These are phyloP conservation scores for Gnathonemus longibarbis DNA, from an alignment of 2,113 vertebrate genomes.

Conservation along the genomic window DNA sequence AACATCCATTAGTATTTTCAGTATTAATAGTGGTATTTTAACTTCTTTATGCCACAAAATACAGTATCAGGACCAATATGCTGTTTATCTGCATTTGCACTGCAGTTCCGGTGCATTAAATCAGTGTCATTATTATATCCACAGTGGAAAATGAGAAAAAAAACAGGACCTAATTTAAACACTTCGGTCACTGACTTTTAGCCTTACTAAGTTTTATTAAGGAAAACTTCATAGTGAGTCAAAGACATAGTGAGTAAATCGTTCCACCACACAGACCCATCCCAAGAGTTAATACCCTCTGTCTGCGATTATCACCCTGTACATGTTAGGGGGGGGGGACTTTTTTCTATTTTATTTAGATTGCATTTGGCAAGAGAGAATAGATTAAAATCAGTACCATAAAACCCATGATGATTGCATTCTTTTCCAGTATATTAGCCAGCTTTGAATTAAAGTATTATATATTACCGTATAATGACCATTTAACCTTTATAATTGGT, in stretches of 20 bases:
- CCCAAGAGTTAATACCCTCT: background rate
- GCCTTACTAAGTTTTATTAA: background rate
- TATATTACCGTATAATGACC: background rate
- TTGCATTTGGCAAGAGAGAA: background rate
- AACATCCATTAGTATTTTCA: background rate
- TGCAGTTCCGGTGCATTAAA: background rate
- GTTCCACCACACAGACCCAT: slow-evolving; percentile 3
- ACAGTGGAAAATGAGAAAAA: background rate
- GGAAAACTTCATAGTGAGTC: background rate
- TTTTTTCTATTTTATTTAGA: background rate
- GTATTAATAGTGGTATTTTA: background rate
- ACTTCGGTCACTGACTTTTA: background rate
- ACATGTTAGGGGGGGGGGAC: background rate
- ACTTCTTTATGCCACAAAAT: background rate
- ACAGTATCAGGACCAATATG: background rate
- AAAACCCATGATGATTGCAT: background rate
- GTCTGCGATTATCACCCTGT: background rate
- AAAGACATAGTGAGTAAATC: background rate
- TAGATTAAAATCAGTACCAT: background rate
- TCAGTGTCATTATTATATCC: background rate
- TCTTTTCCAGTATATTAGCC: background rate
- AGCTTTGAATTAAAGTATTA: background rate
- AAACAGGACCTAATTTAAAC: background rate
- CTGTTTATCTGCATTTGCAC: background rate
- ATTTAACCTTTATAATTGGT: background rate